Conservation (phyloP, 1,140 invertebrate species). For the Carposina sasakii region DNA sequence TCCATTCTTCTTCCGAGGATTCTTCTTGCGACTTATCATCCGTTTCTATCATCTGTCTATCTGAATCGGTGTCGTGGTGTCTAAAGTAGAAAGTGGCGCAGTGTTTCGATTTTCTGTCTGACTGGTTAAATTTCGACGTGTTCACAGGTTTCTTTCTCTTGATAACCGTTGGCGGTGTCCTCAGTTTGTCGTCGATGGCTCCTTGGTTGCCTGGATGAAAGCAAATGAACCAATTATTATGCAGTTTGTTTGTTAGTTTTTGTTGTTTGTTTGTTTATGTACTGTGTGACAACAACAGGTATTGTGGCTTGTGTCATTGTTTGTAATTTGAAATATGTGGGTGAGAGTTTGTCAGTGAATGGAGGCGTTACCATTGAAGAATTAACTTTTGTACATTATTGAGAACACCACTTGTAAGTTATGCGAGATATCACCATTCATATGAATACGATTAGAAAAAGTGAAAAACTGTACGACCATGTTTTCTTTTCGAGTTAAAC, state of each 20-base stretch:
- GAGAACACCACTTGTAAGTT: no score
- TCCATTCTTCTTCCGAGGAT: conserved; percentile 83
- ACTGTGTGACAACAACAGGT: no score
- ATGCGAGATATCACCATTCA: no score
- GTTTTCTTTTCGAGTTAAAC: no score
- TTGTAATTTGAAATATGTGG: conserved; percentile 35
- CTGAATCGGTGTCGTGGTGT: conserved; percentile 88
- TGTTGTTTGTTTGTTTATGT: conserved; percentile 32
- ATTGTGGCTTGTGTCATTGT: no score
- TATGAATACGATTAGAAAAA: no score
- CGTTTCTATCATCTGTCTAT: conserved; percentile 70
- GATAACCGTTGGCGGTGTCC: conserved; percentile 61
- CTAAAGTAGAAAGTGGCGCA: conserved; percentile 88
- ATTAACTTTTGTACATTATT: no score
- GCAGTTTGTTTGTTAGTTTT: no score
- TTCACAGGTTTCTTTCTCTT: conserved; percentile 70
- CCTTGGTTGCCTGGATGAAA: no score
- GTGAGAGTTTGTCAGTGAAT: conserved; percentile 24
- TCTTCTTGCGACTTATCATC: conserved; percentile 74
- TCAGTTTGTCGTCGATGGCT: conserved; percentile 36
- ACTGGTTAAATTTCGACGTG: conserved; percentile 76
- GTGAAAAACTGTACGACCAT: no score
- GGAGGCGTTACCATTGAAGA: no score
- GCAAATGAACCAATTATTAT: no score
- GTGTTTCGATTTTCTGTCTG: conserved; percentile 84